Conservation (phyloP, 2,888 invertebrate species). For the Schrankia costaestrigalis region DNA sequence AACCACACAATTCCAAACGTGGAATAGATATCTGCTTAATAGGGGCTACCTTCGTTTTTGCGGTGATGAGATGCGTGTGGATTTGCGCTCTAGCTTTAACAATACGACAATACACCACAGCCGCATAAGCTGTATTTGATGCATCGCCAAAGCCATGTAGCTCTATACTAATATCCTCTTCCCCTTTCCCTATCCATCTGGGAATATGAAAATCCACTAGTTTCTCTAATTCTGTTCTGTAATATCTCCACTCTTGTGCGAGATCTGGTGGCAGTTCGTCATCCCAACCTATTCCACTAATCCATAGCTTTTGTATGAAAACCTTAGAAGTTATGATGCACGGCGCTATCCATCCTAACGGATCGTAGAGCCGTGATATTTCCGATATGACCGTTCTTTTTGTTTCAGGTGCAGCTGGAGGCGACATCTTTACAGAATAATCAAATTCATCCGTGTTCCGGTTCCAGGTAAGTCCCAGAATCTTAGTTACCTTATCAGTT, state of each 20-base stretch:
- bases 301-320: conserved; percentile 3
- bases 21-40: conserved; percentile 3
- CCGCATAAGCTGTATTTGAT: conserved; percentile 4
- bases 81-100: not conserved
- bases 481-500: too few relatives aligned
- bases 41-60: conserved; percentile 2
- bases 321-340: not conserved
- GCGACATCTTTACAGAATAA: not conserved
- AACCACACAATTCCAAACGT: conserved; percentile 1
- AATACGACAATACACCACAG: not conserved
- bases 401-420: too few relatives aligned
- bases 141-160: conserved; percentile 6
- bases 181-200: too few relatives aligned
- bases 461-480: not conserved
- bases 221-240: too few relatives aligned
- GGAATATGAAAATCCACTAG: too few relatives aligned
- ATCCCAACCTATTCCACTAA: not conserved
- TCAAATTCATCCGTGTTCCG: not conserved
- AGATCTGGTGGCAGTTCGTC: too few relatives aligned
- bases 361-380: not conserved
- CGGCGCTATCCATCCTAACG: conserved; percentile 1
- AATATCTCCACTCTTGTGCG: too few relatives aligned
- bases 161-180: too few relatives aligned
- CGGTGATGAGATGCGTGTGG: not conserved
- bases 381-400: not conserved